Conservation (phyloP, 1,140 invertebrate species). For the Zaprionus camerounensis region DNA sequence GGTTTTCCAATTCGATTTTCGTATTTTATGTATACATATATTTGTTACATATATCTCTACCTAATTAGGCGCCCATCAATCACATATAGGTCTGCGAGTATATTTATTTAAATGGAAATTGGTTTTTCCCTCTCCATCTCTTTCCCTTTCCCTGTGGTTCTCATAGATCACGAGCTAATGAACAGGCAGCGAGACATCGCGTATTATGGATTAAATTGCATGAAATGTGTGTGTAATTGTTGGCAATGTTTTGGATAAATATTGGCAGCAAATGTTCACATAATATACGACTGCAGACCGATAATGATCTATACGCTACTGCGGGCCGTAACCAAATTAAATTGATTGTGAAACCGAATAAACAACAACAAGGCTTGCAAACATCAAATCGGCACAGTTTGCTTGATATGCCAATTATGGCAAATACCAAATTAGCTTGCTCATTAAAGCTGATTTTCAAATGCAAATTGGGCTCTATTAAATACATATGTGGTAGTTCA, state of each 20-base stretch:
- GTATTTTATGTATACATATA: background rate
- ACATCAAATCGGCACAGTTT: background rate
- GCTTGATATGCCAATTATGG: background rate
- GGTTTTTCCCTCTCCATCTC: slow-evolving; percentile 6
- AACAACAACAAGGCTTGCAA: background rate
- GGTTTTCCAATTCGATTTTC: slow-evolving; percentile 20
- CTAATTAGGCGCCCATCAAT: slow-evolving; percentile 43
- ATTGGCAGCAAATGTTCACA: slow-evolving; percentile 28
- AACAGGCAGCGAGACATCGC: background rate
- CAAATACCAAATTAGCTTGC: slow-evolving; percentile 1
- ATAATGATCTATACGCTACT: background rate
- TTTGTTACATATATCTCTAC: background rate
- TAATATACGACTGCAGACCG: slow-evolving; percentile 8
- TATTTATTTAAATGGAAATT: slow-evolving; percentile 35
- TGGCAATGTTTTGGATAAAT: slow-evolving; percentile 12
- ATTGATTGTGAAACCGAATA: slow-evolving; percentile 7
- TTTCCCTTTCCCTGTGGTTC: too few species aligned
- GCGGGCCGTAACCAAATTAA: background rate
- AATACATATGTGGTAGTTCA: background rate
- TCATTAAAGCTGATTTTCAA: background rate
- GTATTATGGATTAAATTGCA: slow-evolving; percentile 17
- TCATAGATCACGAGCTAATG: slow-evolving; percentile 15
- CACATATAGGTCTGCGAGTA: background rate
- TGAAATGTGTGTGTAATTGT: slow-evolving; percentile 4
- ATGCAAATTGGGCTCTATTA: background rate